These are phyloP conservation scores for Aix galericulata DNA, from an alignment of 2,113 vertebrate genomes.

Conservation along the genomic window DNA sequence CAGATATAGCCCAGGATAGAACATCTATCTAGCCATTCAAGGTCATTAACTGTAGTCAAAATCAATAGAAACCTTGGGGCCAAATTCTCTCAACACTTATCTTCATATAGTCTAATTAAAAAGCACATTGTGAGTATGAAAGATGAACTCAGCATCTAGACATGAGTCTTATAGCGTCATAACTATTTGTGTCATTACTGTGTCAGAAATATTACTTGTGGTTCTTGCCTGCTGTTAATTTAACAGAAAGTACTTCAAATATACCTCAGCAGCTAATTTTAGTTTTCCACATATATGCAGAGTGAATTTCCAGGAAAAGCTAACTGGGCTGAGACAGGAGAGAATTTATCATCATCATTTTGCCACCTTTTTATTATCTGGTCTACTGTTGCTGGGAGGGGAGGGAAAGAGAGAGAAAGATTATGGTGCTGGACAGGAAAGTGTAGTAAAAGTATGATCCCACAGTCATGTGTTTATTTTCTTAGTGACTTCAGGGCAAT, in stretches of 20 bases:
- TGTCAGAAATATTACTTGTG: neutral
- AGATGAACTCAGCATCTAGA: neutral
- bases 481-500: neutral
- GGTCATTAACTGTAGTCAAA: neutral
- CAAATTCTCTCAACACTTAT: neutral
- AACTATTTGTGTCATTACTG: neutral
- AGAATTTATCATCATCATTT: neutral
- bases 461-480: neutral
- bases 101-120: neutral
- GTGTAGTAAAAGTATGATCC: neutral
- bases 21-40: neutral
- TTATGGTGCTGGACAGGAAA: neutral
- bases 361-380: neutral
- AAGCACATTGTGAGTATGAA: neutral
- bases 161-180: neutral
- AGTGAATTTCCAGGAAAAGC: neutral
- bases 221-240: neutral
- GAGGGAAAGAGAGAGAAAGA: too few species aligned
- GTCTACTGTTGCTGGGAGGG: neutral
- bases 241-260: neutral
- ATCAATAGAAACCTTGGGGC: neutral
- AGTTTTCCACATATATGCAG: neutral
- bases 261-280: neutral
- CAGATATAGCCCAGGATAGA: neutral
- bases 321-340: neutral